Evolutionary conservation across 2,113 vertebrate species (phyloP).

Genomic region (Lichenostomus cassidix): DNA sequence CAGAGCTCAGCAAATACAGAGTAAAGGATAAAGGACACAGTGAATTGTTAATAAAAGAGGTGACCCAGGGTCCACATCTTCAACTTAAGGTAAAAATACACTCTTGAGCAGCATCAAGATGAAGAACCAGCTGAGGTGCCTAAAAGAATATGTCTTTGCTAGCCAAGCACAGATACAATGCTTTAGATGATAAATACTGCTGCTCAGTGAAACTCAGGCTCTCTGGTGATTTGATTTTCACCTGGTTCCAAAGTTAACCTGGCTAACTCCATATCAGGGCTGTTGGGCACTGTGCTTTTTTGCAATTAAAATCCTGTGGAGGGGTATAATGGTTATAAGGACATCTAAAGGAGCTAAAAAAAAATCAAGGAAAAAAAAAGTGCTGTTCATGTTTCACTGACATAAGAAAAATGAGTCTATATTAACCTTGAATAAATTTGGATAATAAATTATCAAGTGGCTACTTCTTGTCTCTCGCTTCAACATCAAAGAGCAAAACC

Average conservation of each 20-base stretch:
- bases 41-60: neutral
- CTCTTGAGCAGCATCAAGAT: neutral
- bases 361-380: neutral
- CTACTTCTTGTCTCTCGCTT: neutral
- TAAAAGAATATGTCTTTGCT: neutral
- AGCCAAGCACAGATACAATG: neutral
- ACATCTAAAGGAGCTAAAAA: neutral
- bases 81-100: neutral
- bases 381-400: neutral
- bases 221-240: neutral
- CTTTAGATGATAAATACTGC: neutral
- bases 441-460: neutral
- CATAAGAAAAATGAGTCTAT: neutral
- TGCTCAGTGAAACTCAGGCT: neutral
- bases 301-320: neutral
- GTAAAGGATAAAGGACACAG: neutral
- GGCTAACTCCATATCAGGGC: neutral
- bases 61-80: neutral
- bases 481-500: neutral
- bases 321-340: neutral
- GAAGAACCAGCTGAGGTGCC: neutral
- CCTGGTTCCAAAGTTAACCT: neutral
- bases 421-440: constrained; percentile 18
- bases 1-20: neutral
- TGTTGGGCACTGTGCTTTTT: neutral